Base-by-base conservation (phyloP, 2,797 vertebrate species). In the Rhincodon typus region DNA sequence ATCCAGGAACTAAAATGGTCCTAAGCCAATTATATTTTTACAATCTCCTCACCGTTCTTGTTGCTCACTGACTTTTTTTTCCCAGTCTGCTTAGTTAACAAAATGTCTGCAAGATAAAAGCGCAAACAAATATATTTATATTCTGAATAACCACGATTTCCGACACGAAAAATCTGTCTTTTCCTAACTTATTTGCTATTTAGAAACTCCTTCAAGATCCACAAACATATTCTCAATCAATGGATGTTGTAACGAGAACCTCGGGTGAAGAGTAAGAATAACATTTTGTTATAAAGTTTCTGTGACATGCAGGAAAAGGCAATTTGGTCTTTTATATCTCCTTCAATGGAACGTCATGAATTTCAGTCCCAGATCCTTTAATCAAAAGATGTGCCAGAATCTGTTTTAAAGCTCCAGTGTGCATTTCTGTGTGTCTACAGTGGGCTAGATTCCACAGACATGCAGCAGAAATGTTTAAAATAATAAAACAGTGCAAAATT, bases 271-370 rank as follows among this genome's bases (percentile, higher is more conserved):
- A 95, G 96, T 95, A 96, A 96, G 96, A 97, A 97, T 95, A 96
- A 96, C 97, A 97, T 96, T 96, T 97, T 96, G 95, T 96, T 96
- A 96, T 96, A 96, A 96, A 96, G 88, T 96, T 97, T 96, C 96
- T 96, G 96, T 95, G 96, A 97, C 96, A 97, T 96, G 95, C 96
- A 96, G 96, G 84, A 97, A 97, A 96, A 57, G 96, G 94, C 95
- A 96, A 97, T 97, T 97, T 97, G 96, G 72, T 97, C 96, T 97
- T 96, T 97, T 96, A 96, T 96, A 97, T 96, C 34, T 96, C 96
- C 96, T 96, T 96, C 96, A 96, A 95, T 96, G 96, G 96, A 97
- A 96, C 97, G 96, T 96, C 95, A 96, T 96, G 96, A 96, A 96
- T 53, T 96, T 95, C 94, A 96, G 95, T 96, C 96, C 96, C 96